Percentiles rank a stretch among this genome's conserved stretches.
Evolutionary conservation across 2,113 vertebrate genomes (phyloP).

Genomic region (Illadopsis cleaveri): DNA sequence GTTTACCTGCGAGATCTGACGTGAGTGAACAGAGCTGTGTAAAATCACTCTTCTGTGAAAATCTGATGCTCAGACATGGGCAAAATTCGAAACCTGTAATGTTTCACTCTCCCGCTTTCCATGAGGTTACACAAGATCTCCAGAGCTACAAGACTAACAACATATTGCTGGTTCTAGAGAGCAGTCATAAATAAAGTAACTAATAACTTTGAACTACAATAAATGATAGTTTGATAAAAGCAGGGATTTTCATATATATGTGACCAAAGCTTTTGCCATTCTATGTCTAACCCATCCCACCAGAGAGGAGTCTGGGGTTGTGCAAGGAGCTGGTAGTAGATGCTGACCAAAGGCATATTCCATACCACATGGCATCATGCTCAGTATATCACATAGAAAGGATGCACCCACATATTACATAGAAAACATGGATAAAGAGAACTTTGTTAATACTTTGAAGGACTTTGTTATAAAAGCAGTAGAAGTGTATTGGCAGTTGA

Average conservation of each 20-base stretch:
- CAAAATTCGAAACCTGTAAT: background rate
- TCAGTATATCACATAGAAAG: background rate
- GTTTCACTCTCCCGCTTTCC: background rate
- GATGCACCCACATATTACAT: background rate
- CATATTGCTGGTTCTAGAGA: background rate
- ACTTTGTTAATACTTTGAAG: background rate
- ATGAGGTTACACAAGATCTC: background rate
- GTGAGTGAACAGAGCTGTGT: background rate
- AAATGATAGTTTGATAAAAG: background rate
- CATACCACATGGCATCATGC: background rate
- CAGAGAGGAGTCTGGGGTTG: background rate
- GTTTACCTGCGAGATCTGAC: background rate
- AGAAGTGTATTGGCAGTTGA: background rate
- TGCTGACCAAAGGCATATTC: background rate
- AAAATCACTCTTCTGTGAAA: background rate
- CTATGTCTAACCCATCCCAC: background rate
- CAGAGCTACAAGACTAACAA: background rate
- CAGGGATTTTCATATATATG: background rate
- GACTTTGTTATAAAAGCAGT: background rate
- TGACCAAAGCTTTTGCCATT: background rate
- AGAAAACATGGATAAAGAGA: background rate
- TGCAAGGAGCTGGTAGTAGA: background rate
- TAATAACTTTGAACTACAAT: background rate
- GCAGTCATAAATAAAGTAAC: background rate
- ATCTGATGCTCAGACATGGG: background rate